Base-by-base conservation (phyloP, 1,140 invertebrate species). In the Drosophila equinoxialis region DNA sequence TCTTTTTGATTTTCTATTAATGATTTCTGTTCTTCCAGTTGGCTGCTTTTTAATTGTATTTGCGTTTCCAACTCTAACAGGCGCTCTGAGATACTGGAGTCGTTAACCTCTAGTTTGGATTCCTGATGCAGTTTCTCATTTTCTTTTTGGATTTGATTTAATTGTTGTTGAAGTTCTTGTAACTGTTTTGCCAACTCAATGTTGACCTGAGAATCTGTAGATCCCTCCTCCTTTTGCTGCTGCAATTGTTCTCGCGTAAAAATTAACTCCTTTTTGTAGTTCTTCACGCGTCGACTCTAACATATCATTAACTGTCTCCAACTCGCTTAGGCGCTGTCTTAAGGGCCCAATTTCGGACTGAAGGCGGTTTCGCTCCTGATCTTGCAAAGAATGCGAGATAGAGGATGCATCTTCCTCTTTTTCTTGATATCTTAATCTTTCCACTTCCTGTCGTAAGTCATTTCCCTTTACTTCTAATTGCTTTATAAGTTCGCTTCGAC, bases 181-280 rank as follows among this genome's bases (percentile, higher is more conserved):
- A 92, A 77, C 68, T 91, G 90, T 59, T 91, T 91, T 51, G 87
- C 90, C 72, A 91, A 68, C 71, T 91, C 90, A 55, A 71, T 57
- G 41, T 87, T 86, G 0, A 91, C 84, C 59, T 90, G 89, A 4
- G 61, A 66, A 20, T 91, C 90, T 1, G 79, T 79, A n/a, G 51
- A 95, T 72, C 95, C 94, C 91, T 96, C 95, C 10, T 96, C 96
- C 94, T 39, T 96, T 94, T 17, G 62, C 35, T 97, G 96, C 92
- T 95, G 95, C 74, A 94, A 59, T 90, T 93, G 62, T 92, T 91
- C 66, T 92, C 77, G 68, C 70, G 55, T 71, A 1, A 59, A 61
- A 10, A 37, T 66, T 39, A 79, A 84, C 67, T 69, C 83, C 10
- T 89, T 77, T 77, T 6, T 91, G 77, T 7, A 93, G 75, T 23